Base-by-base conservation (phyloP, 2,888 invertebrate genomes). In the Phalangium opilio region DNA sequence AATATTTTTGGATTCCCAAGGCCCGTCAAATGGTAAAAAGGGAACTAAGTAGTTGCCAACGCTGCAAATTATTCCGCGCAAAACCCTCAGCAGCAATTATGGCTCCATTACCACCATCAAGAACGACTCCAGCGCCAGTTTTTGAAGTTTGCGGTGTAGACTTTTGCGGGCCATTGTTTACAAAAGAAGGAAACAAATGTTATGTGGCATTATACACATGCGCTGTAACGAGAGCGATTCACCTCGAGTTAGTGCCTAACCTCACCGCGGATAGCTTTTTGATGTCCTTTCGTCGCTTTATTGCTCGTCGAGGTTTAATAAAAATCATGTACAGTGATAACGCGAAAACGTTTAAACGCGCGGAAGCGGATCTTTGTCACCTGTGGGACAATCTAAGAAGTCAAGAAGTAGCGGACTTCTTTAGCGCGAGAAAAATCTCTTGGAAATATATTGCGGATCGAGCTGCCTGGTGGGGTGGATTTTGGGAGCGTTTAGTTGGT, bases 301-400 rank as follows among this genome's bases (percentile, higher is more conserved):
- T 43, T 34, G 14, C 43, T 10, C 7, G 43, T 17, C 27, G 43
- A 43, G 43, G 34, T 10, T 15, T 43, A 17, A 34, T 33, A 12
- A 17, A 11, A 12, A 17, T 34, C 2, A 8, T 43, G 10, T 43
- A 43, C 21, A 18, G n/a, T 4, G 43, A 43, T n/a, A 43, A 43
- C 33, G 43, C 43, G 4, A 33, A 43, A 34, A 42, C 14, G n/a
- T 42, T 42, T 32, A 42, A 42, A 34, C 4, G 43, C 33, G 43
- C 43, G 11, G 34, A 43, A 33, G n/a, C 35, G 14, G 42, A 43
- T 3, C 35, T 43, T 27, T 8, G 27, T 27, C 27, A 27, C 27
- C 18, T 27, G 2, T 44, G 38, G 14, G 27, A 38, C 8, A 4
- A 27, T 8, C 27, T 27, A 8, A 27, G 27, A 27, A 27, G 27